phyloP scores from a whole-genome alignment of 1,140 invertebrate species.

The Semibalanus balanoides region DNA sequence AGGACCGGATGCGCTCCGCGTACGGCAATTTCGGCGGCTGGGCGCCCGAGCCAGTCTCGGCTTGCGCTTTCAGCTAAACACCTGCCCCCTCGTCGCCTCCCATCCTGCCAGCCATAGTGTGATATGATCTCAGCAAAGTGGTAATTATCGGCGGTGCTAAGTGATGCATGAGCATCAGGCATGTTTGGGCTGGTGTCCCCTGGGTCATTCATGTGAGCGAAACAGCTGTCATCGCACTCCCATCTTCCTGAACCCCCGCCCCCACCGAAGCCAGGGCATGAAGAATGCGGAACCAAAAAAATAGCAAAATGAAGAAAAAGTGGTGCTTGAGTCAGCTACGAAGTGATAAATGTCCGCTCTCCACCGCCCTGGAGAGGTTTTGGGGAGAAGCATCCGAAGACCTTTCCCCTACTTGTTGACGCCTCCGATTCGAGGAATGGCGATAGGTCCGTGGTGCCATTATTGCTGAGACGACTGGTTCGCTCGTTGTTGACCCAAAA shows the following conservation, averaged over 20 bases:
- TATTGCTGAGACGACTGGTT: background rate
- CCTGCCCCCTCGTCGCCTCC: background rate
- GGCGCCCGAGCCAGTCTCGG: background rate
- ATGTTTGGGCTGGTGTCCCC: background rate
- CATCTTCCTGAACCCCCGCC: background rate
- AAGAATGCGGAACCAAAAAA: background rate
- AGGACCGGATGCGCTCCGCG: background rate
- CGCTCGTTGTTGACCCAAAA: background rate
- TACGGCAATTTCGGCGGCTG: background rate
- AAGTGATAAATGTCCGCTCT: background rate
- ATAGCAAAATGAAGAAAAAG: background rate
- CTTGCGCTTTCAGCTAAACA: background rate
- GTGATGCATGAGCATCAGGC: background rate
- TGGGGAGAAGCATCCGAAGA: background rate
- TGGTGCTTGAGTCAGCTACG: background rate
- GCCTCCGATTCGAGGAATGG: background rate
- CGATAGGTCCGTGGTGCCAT: background rate
- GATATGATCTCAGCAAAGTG: constrained; percentile 2
- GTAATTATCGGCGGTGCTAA: background rate
- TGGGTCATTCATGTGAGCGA: background rate
- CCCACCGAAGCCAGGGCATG: background rate
- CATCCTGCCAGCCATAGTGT: constrained; percentile 1
- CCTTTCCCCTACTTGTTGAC: background rate
- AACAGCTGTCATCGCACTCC: background rate
- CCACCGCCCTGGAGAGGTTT: background rate